Evolutionary conservation across 2,797 vertebrate genomes (phyloP).

Genomic region (Sebastes taczanowskii): DNA sequence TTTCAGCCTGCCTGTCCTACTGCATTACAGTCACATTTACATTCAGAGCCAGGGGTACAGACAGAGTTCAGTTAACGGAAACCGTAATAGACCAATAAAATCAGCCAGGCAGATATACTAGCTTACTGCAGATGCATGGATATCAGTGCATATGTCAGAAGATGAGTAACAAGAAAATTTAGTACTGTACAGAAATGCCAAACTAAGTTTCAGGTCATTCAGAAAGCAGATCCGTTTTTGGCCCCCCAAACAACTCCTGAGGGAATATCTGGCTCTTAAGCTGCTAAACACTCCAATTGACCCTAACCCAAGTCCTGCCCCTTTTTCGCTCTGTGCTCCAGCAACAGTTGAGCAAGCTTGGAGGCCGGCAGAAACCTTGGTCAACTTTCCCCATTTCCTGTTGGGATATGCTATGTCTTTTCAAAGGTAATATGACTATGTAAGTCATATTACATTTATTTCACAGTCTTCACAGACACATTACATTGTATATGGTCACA

Average conservation of each 20-base stretch:
- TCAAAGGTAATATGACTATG: no score
- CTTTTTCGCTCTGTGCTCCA: no score
- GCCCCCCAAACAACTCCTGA: neutral
- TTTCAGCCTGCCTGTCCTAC: neutral
- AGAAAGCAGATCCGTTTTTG: neutral
- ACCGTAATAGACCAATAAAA: neutral
- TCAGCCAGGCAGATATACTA: neutral
- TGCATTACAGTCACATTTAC: neutral
- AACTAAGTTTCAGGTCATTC: neutral
- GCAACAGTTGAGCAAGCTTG: no score
- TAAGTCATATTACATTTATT: no score
- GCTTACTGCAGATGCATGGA: neutral
- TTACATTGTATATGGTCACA: no score
- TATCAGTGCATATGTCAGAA: neutral
- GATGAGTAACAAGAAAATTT: neutral
- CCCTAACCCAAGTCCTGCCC: no score
- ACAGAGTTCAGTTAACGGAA: neutral
- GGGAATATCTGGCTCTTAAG: neutral
- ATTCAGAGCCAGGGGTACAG: constrained; percentile 9
- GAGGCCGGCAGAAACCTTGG: no score
- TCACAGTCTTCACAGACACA: no score
- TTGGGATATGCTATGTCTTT: neutral
- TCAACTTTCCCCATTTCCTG: no score
- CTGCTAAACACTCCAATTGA: neutral
- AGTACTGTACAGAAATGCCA: neutral